Evolutionary conservation across 1,140 invertebrate species (phyloP), one percentile per base, ranked within the genome.

Genomic region (Megathymus violae): DNA sequence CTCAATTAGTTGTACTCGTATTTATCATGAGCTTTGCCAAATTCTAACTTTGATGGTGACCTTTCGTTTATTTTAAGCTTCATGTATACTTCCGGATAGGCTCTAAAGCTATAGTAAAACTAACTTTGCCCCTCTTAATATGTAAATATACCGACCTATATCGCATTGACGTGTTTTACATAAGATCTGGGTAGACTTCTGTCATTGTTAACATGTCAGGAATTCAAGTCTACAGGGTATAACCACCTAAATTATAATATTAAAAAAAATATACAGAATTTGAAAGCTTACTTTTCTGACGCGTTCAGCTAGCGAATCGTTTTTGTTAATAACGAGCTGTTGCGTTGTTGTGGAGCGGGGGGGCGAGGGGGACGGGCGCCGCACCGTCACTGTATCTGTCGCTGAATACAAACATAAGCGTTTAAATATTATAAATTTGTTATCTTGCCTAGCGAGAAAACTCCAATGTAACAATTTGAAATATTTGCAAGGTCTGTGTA

Each of bases 221-320:
- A n/a, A n/a, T n/a, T n/a, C n/a, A n/a, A n/a, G n/a, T n/a, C n/a
- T n/a, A n/a, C n/a, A n/a, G n/a, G n/a, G n/a, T n/a, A n/a, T n/a
- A n/a, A n/a, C n/a, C n/a, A n/a, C n/a, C n/a, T n/a, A n/a, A n/a
- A n/a, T n/a, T n/a, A n/a, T n/a, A n/a, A n/a, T n/a, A n/a, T n/a
- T n/a, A n/a, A n/a, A n/a, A n/a, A n/a, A n/a, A n/a, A n/a, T n/a
- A n/a, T n/a, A n/a, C 27, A 4, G 27, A 17, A 44, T 19, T 46
- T 46, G 43, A 1, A 9, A 11, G 43, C 36, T 65, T 82, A 92
- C 91, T 85, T 94, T 94, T 70, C 92, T 88, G 44, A 93, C 93
- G 69, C 93, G 88, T 85, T 93, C 92, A 22, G 92, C 92, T 47
- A 93, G 85, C 62, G 93, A 93, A 83, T 93, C 92, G 71, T 91